Base-by-base conservation (phyloP, 2,113 vertebrate species). In the Cephalopholis sonnerati region DNA sequence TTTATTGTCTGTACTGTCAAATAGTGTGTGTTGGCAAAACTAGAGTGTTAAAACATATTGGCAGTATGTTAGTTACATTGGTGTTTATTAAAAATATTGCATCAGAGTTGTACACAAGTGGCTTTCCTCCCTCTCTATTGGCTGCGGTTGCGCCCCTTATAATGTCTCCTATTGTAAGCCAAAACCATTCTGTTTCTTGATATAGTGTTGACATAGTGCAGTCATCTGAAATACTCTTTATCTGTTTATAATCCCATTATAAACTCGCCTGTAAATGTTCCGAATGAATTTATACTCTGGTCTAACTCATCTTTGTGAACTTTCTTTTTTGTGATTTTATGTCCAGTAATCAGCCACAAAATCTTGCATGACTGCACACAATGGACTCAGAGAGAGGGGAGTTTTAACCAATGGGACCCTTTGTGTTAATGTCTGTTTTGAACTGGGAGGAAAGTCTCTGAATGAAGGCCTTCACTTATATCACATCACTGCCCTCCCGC, bases 391-490 rank as follows among this genome's bases (percentile, higher is more conserved):
- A 82, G 68, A 86, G 81, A 74, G 71, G 86, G 89, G 86, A 89
- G 87, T 87, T 89, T 89, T 91, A 91, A 90, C 91, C 85, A 88
- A 81, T 87, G 75, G 86, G 91, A 80, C 88, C 88, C 74, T 90
- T 85, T 79, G 83, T 87, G 82, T 84, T 92, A 91, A 93, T 89
- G 87, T 88, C 74, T 89, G 84, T 90, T 91, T 83, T 89, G 77
- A 89, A 87, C 82, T 72, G 79, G 86, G 89, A 90, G 91, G 74
- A 50, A 41, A 89, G 84, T 85, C 83, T 81, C 64, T 80, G 89
- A 94, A 92, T 88, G 85, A 92, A 92, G 87, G 81, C 84, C 85
- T 86, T 93, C 83, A 76, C 87, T 90, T 87, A 90, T 81, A 92
- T 91, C 82, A 91, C 85, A 90, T 90, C 88, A 84, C 83, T 76